Evolutionary conservation across 2,888 invertebrate genomes (phyloP).

Genomic region (Spilarctia lutea): DNA sequence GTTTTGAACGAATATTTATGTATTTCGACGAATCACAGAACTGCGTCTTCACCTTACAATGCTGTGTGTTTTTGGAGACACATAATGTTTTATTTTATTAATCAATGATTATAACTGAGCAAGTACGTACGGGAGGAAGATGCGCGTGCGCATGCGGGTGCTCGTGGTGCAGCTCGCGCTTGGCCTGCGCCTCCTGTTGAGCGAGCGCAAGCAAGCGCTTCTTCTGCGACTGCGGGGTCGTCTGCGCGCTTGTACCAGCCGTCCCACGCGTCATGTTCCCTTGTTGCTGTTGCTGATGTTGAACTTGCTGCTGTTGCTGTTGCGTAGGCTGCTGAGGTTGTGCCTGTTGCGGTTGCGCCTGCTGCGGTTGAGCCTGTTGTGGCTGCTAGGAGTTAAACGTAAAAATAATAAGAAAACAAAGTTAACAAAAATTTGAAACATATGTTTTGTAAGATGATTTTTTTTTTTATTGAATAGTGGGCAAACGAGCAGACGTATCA

Average conservation of each 20-base stretch:
- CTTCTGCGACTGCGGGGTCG: slow-evolving; percentile 93
- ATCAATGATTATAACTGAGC: too few species aligned
- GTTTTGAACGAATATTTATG: too few species aligned
- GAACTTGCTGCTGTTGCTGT: slow-evolving; percentile 51
- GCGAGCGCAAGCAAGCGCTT: slow-evolving; percentile 95
- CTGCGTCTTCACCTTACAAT: too few species aligned
- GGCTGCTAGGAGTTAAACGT: slow-evolving; percentile 6
- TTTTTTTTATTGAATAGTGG: too few species aligned
- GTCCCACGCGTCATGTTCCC: slow-evolving; percentile 24
- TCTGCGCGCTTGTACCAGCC: slow-evolving; percentile 52
- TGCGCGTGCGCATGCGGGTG: slow-evolving; percentile 76
- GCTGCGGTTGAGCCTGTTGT: slow-evolving; percentile 27
- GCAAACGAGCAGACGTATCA: too few species aligned
- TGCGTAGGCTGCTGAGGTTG: slow-evolving; percentile 38
- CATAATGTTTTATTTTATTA: too few species aligned
- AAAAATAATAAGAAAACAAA: neutral
- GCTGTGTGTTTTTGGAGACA: too few species aligned
- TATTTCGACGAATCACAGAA: too few species aligned
- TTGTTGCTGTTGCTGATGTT: slow-evolving; percentile 38
- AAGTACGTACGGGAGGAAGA: slow-evolving; percentile 55
- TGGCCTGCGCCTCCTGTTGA: slow-evolving; percentile 86
- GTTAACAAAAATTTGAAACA: neutral
- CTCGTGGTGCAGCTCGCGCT: slow-evolving; percentile 73
- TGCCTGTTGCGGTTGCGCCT: slow-evolving; percentile 43
- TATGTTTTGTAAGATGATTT: neutral